Conservation (phyloP, 2,113 vertebrate species). For the Corythoichthys intestinalis region DNA sequence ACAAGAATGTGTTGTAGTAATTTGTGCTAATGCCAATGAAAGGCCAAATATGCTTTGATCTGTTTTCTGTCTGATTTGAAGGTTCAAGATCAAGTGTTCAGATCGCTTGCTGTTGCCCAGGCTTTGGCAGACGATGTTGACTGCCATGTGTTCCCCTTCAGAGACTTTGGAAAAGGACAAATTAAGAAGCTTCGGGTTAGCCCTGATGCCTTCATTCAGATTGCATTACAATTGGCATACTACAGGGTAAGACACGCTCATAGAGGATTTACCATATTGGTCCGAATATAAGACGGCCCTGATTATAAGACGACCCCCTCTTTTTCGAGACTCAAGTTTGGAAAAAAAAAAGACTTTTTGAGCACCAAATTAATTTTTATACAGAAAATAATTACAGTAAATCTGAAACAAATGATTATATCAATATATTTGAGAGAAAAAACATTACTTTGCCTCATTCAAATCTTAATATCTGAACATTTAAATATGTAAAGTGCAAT, state of each 20-base stretch:
- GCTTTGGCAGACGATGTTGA: conserved; percentile 86
- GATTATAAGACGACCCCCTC: too few relatives aligned
- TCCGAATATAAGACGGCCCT: too few relatives aligned
- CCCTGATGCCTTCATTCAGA: conserved; percentile 90
- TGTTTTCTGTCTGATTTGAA: conserved; percentile 11
- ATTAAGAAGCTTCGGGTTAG: conserved; percentile 88
- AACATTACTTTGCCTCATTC: too few relatives aligned
- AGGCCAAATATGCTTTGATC: background rate
- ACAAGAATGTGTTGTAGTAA: background rate
- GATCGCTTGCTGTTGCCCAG: conserved; percentile 76
- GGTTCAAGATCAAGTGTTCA: conserved; percentile 62
- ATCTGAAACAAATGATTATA: too few relatives aligned
- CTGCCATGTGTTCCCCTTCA: conserved; percentile 83
- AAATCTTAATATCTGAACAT: too few relatives aligned
- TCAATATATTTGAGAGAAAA: too few relatives aligned
- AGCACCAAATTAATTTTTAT: too few relatives aligned
- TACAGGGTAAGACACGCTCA: conserved; percentile 62
- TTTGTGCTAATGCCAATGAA: background rate
- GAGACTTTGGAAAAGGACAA: conserved; percentile 83
- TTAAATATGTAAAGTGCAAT: too few relatives aligned
- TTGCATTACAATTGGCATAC: conserved; percentile 89
- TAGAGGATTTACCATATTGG: too few relatives aligned
- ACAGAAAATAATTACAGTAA: too few relatives aligned
- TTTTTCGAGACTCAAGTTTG: too few relatives aligned
- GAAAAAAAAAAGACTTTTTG: too few relatives aligned